Base-by-base conservation (phyloP, 2,113 vertebrate genomes). In the Malurus melanocephalus region DNA sequence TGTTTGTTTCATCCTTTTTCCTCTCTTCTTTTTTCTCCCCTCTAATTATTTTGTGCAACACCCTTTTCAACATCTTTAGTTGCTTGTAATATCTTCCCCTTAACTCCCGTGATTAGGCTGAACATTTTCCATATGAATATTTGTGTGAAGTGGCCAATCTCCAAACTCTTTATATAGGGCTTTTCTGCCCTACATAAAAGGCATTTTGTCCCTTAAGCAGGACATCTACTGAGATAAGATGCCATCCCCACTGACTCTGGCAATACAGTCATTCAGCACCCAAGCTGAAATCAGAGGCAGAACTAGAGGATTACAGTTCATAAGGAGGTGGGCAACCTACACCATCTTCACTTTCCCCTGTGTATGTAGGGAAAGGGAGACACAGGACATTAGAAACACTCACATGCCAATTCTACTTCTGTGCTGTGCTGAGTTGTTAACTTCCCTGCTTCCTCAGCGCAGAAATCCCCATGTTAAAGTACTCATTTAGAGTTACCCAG, bases 401-500 rank as follows among this genome's bases (percentile, higher is more conserved):
- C 68, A 27, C n/a, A 85, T 65, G 87, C 71, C 64, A 85, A 75
- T 79, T 87, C 59, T 76, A 49, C 85, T 92, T 92, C 85, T 85
- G 61, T 9, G 4, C 74, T 81, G 49, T 66, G 75, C 75, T 89
- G 87, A 87, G 87, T 74, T 94, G 82, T 92, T 94, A 87, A 95
- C 89, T 96, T 94, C 88, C 73, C 73, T 92, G 83, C 91, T 89
- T 95, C 53, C 82, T 72, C 88, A 7, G 85, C 69, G 48, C 85
- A 96, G 93, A 96, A 96, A 95, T 92, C 91, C 88, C 93, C 91
- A 83, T 91, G 85, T 92, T 93, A 93, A 96, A 96, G 94, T 95
- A 88, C 73, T 95, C 94, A 95, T 95, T 95, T 95, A 83, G 87
- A 93, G 85, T 77, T 96, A 94, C 89, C 85, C 89, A 96, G 93